Conservation (phyloP, 2,797 vertebrate species). For the Hydrolagus colliei region DNA sequence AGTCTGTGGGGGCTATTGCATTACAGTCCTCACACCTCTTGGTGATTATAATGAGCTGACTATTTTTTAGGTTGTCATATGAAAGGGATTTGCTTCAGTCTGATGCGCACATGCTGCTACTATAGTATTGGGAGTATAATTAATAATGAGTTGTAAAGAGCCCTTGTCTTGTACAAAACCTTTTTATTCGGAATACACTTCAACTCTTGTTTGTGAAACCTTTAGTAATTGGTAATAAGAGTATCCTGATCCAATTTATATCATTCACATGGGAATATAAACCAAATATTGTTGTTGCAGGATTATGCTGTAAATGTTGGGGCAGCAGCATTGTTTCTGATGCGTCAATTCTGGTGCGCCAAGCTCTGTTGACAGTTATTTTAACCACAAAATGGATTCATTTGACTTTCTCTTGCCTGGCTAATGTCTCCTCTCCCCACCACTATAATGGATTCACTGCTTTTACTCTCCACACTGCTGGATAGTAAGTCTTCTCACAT, state of each 20-base stretch:
- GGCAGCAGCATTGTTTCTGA: background rate
- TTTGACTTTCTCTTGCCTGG: background rate
- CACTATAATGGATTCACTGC: background rate
- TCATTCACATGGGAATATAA: background rate
- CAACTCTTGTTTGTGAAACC: constrained; percentile 12
- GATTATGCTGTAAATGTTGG: too few relatives aligned
- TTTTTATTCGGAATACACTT: constrained; percentile 4
- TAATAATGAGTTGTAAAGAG: constrained; percentile 39
- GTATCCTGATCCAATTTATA: constrained; percentile 16
- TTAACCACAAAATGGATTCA: background rate
- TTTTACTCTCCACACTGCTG: background rate
- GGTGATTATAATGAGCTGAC: constrained; percentile 78
- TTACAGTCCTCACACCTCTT: constrained; percentile 53
- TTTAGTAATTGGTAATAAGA: constrained; percentile 1
- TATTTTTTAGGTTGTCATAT: constrained; percentile 86
- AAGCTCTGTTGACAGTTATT: background rate
- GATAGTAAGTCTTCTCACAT: background rate
- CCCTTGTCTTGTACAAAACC: constrained; percentile 4
- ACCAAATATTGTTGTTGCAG: constrained; percentile 13
- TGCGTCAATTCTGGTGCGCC: background rate
- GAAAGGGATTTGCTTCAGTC: constrained; percentile 72
- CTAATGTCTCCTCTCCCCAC: background rate
- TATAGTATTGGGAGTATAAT: constrained; percentile 56
- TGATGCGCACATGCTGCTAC: constrained; percentile 61
- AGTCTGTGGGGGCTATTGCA: background rate